Conservation (phyloP, 2,888 invertebrate species). For the Teleiodes luculella region DNA sequence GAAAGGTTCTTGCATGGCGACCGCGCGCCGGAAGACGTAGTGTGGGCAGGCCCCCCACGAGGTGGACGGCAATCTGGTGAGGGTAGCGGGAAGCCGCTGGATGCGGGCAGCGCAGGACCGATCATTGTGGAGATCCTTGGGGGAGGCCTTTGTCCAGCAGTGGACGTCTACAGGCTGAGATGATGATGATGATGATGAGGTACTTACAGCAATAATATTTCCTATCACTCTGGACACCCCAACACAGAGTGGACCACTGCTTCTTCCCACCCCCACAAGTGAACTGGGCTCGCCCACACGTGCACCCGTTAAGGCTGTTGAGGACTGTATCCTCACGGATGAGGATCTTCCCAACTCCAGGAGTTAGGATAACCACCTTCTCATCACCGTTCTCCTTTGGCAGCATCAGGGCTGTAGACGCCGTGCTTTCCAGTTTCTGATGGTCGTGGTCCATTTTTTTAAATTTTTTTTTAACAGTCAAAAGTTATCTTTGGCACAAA, state of each 20-base stretch:
- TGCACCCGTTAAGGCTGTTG: constrained; percentile 55
- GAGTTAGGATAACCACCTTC: constrained; percentile 41
- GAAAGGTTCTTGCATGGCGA: too few species aligned
- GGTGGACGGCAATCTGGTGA: too few species aligned
- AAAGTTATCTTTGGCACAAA: not conserved
- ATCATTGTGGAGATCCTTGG: too few species aligned
- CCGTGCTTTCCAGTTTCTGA: constrained; percentile 34
- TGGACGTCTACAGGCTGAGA: too few species aligned
- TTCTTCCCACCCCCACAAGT: constrained; percentile 57
- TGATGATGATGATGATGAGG: too few species aligned
- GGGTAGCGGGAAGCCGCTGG: too few species aligned
- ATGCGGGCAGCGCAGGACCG: too few species aligned
- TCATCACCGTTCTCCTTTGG: constrained; percentile 39
- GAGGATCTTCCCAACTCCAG: constrained; percentile 49
- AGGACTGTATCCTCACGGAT: constrained; percentile 66
- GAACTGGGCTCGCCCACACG: constrained; percentile 59
- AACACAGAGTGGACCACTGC: constrained; percentile 65
- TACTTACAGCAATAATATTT: constrained; percentile 67
- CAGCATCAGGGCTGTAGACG: constrained; percentile 40
- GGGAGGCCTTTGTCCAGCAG: too few species aligned
- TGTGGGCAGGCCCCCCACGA: too few species aligned
- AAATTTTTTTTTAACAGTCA: too few species aligned
- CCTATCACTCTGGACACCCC: constrained; percentile 61
- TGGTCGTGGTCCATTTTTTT: constrained; percentile 38
- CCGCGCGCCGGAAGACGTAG: too few species aligned